phyloP scores from a whole-genome alignment of 2,797 vertebrate species.

The Vultur gryphus region DNA sequence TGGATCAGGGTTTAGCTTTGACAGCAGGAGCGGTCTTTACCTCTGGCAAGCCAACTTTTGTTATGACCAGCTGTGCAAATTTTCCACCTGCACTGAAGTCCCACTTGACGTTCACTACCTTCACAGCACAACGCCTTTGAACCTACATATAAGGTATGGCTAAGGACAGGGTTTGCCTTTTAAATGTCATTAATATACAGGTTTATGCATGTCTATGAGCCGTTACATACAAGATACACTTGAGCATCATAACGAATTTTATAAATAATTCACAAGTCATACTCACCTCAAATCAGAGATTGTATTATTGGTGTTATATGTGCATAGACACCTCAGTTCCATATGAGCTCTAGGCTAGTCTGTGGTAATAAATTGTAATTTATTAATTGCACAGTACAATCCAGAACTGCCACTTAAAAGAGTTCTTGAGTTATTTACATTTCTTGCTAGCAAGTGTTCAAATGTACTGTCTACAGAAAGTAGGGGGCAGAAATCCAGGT shows the following conservation, averaged over 20 bases:
- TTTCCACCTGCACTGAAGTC: background rate
- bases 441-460: background rate
- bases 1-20: background rate
- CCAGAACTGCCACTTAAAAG: background rate
- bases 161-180: background rate
- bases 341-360: background rate
- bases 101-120: background rate
- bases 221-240: background rate
- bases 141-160: background rate
- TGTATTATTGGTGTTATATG: background rate
- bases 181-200: background rate
- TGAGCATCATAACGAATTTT: background rate
- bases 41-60: background rate
- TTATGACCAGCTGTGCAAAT: background rate
- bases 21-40: background rate
- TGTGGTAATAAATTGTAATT: background rate
- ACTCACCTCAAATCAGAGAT: background rate
- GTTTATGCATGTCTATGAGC: background rate
- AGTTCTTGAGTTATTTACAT: background rate
- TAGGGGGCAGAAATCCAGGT: background rate
- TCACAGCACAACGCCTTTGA: background rate
- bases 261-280: background rate
- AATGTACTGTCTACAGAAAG: background rate
- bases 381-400: background rate
- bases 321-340: background rate